Evolutionary conservation across 2,888 invertebrate species (phyloP), one percentile per base, ranked within the genome.

Genomic region (Hemistola chrysoprasaria): DNA sequence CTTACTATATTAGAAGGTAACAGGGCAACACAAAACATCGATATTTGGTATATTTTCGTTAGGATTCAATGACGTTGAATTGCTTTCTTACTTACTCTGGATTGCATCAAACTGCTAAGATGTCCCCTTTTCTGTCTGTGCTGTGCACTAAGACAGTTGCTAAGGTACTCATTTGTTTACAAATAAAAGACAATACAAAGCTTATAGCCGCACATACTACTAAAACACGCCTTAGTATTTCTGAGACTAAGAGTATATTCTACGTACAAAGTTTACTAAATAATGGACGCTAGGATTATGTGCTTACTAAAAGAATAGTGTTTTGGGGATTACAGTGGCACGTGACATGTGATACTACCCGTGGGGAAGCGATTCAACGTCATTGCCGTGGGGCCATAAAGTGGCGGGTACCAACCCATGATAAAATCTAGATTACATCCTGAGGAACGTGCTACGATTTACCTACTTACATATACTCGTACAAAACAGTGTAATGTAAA

Each of bases 351-450:
- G 55, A 68, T 62, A 59, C 56, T 43, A 46, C 67, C 63, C 62
- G 41, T 36, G n/a, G n/a, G n/a, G n/a, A n/a, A n/a, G n/a, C n/a
- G n/a, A n/a, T n/a, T n/a, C n/a, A n/a, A n/a, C n/a, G n/a, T n/a
- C n/a, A n/a, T n/a, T n/a, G n/a, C n/a, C n/a, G n/a, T n/a, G 62
- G 59, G 68, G 45, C 63, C 50, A 69, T 69, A 68, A 70, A 70
- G 55, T 53, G 59, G 43, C 58, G 55, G 56, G 57, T 52, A 63
- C 62, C 62, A 45, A 58, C 53, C 54, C 61, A 66, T 65, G 68
- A 76, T 76, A 73, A 67, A 70, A 72, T 68, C 67, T 65, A 65
- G 71, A 75, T 77, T 69, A 68, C 69, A 65, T 69, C 59, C 53
- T 47, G 47, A 52, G 61, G 58, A 53, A 74, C 71, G 70, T 78